phyloP scores from a whole-genome alignment of 2,797 vertebrate genomes.

The Tolypeutes matacus region DNA sequence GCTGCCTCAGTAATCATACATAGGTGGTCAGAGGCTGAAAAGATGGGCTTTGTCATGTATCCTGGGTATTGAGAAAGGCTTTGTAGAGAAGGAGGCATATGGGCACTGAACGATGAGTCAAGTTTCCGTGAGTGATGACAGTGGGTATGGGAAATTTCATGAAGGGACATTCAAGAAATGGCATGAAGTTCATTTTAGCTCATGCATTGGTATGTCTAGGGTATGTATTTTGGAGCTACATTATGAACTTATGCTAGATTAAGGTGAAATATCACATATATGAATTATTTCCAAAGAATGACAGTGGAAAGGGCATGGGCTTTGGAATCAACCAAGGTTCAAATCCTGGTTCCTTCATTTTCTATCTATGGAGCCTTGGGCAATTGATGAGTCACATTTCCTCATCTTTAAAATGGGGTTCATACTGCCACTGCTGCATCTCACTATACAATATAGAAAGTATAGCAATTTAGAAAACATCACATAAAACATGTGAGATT shows the following conservation, averaged over 20 bases:
- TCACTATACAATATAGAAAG: slow-evolving; percentile 4
- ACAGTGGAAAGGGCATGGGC: background rate
- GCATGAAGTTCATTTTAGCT: background rate
- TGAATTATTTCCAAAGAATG: background rate
- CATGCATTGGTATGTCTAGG: no score
- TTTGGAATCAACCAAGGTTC: background rate
- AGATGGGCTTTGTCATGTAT: background rate
- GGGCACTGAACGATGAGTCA: background rate
- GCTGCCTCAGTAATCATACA: background rate
- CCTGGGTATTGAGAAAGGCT: background rate
- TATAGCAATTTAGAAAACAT: slow-evolving; percentile 8
- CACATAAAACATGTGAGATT: slow-evolving; percentile 1
- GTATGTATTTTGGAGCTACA: background rate
- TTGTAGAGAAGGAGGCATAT: background rate
- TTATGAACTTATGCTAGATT: background rate
- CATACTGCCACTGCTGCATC: background rate
- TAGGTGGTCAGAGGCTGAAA: background rate
- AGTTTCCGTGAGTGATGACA: background rate
- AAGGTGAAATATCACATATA: background rate
- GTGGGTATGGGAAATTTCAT: background rate
- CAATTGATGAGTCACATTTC: slow-evolving; percentile 14
- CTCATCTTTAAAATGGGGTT: background rate
- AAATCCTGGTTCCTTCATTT: slow-evolving; percentile 18
- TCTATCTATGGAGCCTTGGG: background rate
- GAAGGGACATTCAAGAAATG: background rate